Evolutionary conservation across 2,888 invertebrate genomes (phyloP).

Genomic region (Aspidiotus rigidus): DNA sequence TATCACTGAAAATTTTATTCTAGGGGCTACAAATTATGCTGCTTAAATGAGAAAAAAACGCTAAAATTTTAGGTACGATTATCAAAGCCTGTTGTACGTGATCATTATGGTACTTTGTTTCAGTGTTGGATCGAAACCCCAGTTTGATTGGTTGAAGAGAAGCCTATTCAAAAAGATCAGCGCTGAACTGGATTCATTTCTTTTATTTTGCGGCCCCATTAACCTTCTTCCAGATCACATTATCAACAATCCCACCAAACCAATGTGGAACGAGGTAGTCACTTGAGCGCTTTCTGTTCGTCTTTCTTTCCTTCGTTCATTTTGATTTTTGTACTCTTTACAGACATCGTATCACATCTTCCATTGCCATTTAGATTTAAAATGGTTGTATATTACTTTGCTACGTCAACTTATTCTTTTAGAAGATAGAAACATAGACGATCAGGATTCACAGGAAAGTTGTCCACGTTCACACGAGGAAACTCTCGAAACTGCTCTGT

Average conservation of each 20-base stretch:
- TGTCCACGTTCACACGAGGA: neutral
- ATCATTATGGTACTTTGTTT: constrained; percentile 13
- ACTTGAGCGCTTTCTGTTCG: neutral
- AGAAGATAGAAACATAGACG: constrained; percentile 38
- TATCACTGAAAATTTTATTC: too few relatives aligned
- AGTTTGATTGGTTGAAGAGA: constrained; percentile 36
- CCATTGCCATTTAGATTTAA: constrained; percentile 47
- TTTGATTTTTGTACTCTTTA: constrained; percentile 42
- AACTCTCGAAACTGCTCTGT: constrained; percentile 15
- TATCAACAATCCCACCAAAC: constrained; percentile 43
- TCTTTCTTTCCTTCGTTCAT: neutral
- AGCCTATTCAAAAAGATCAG: constrained; percentile 32
- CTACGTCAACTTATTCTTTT: constrained; percentile 36
- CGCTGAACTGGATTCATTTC: constrained; percentile 36
- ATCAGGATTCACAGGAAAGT: constrained; percentile 13
- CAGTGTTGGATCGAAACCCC: constrained; percentile 33
- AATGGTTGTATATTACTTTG: constrained; percentile 45
- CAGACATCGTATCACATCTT: constrained; percentile 47
- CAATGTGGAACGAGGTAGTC: constrained; percentile 44
- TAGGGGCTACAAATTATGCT: too few relatives aligned
- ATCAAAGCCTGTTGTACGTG: too few relatives aligned
- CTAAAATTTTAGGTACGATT: too few relatives aligned
- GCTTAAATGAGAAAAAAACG: too few relatives aligned
- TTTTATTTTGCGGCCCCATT: constrained; percentile 39
- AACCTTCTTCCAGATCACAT: constrained; percentile 43